Conservation (phyloP, 1,140 invertebrate genomes). For the Scylla paramamosain region DNA sequence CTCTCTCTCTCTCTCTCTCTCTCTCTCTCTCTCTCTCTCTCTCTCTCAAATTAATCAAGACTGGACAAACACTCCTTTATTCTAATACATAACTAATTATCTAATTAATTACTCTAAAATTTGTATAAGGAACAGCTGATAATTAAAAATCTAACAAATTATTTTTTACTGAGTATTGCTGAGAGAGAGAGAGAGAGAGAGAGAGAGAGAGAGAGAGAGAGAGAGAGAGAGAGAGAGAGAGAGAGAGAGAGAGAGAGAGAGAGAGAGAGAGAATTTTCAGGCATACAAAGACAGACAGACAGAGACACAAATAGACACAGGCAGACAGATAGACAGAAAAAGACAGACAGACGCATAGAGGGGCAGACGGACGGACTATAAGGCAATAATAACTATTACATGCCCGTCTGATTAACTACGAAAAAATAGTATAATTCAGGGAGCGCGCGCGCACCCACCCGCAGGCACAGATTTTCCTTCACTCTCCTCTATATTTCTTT, state of each 20-base stretch:
- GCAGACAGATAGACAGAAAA: neutral
- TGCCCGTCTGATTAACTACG: no score
- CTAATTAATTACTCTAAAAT: no score
- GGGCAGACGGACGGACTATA: neutral
- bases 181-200: neutral
- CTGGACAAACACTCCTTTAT: no score
- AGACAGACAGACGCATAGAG: neutral
- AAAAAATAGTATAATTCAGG: no score
- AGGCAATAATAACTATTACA: neutral
- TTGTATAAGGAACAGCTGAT: no score
- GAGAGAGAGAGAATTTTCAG: neutral
- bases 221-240: slow-evolving; percentile 1
- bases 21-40: slow-evolving; percentile 36
- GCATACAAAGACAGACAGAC: neutral
- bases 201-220: neutral
- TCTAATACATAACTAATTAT: no score
- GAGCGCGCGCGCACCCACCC: neutral
- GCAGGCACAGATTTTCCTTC: neutral
- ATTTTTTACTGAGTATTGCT: no score
- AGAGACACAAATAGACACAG: neutral
- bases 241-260: neutral
- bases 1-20: slow-evolving; percentile 52
- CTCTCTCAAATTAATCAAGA: no score
- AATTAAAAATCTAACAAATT: no score
- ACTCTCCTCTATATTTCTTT: neutral